Base-by-base conservation (phyloP, 2,797 vertebrate genomes). In the Sebastes jordani region DNA sequence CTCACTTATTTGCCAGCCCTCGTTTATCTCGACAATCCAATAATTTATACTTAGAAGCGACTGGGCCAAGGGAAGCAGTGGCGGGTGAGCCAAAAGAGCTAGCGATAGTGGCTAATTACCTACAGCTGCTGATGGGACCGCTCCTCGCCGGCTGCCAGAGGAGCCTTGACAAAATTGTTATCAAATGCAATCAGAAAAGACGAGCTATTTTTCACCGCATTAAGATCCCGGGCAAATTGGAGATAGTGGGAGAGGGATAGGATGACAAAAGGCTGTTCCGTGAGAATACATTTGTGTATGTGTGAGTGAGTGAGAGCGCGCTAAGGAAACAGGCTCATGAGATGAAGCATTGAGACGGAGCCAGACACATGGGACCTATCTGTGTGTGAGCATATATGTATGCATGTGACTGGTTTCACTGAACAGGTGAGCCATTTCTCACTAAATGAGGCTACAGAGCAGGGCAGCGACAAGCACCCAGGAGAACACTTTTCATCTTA, bases 81-180 rank as follows among this genome's bases (percentile, higher is more conserved):
- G 91, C 86, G 91, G 88, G 92, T 89, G 92, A 96, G 94, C 95
- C 96, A 95, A 96, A 96, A 96, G 91, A 93, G 92, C 94, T 94
- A 88, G 95, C 94, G 91, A 95, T 96, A 95, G 95, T 91, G 87
- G 95, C 96, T 97, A 97, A 96, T 95, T 95, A 95, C 94, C 93
- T 95, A 88, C 97, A 97, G 96, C 96, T 98, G 96, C 96, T 96
- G 94, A 93, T 95, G 96, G 95, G 95, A 96, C 89, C 86, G 91
- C 89, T 89, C 84, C 86, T 91, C 78, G 84, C 80, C 74, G 86
- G 86, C 92, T 95, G 95, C 95, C 93, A 94, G 94, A 92, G 74
- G 61, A 94, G 84, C 85, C 91, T 95, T 91, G 93, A 95, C 92
- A 94, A 96, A 96, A 96, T 93, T 96, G 93, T 96, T 95, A 96